These are phyloP conservation scores for Phocides pigmalion DNA, from an alignment of 1,140 invertebrate species.

Conservation along the genomic window DNA sequence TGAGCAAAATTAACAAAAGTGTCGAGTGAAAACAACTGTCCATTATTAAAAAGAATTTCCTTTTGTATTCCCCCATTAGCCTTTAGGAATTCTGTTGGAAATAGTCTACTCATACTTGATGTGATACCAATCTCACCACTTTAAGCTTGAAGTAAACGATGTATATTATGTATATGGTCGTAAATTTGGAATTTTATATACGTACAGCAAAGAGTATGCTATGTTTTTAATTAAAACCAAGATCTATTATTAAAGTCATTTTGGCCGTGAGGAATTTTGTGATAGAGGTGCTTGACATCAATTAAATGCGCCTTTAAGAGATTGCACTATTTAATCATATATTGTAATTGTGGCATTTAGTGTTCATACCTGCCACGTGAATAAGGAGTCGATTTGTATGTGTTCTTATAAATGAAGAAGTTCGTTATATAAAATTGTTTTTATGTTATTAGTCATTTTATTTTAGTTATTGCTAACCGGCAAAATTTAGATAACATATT, in stretches of 20 bases:
- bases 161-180: no score
- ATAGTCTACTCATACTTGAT: no score
- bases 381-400: slow-evolving; percentile 31
- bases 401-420: not conserved
- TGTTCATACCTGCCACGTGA: slow-evolving; percentile 36
- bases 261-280: slow-evolving; percentile 22
- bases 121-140: no score
- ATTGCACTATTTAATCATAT: slow-evolving; percentile 28
- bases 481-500: not conserved
- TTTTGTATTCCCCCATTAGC: no score
- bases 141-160: no score
- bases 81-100: no score
- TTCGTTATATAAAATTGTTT: not conserved
- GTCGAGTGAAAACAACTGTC: not conserved
- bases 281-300: slow-evolving; percentile 37
- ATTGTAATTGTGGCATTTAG: slow-evolving; percentile 40
- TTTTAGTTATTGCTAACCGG: not conserved
- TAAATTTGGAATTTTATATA: no score
- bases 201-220: no score
- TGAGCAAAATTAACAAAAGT: not conserved
- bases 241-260: not conserved
- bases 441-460: not conserved
- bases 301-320: slow-evolving; percentile 26
- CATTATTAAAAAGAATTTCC: no score
- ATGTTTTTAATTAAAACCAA: no score